Conservation (phyloP, 2,113 vertebrate species). For the Octodon degus region DNA sequence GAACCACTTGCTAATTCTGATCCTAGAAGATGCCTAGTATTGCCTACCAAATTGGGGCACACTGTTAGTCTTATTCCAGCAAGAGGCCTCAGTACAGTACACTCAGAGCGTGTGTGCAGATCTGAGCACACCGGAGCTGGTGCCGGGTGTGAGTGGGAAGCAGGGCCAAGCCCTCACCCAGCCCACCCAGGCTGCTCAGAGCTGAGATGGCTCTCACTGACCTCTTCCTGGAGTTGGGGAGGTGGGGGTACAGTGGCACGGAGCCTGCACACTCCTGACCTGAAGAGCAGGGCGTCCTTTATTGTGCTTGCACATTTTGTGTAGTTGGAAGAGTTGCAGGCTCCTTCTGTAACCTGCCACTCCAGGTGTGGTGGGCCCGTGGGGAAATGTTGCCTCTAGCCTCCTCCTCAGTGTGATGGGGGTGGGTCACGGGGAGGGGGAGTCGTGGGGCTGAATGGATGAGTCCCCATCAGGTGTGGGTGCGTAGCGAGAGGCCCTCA, state of each 20-base stretch:
- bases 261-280: not conserved
- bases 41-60: not conserved
- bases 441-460: not conserved
- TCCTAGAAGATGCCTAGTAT: not conserved
- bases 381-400: not conserved
- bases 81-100: not conserved
- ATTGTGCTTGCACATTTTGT: not conserved
- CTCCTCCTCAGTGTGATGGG: slow-evolving; percentile 13
- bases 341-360: not conserved
- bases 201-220: not conserved
- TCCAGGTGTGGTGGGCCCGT: not conserved
- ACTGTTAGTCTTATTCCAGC: slow-evolving; percentile 18
- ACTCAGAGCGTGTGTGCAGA: not conserved
- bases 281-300: not conserved
- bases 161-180: not conserved
- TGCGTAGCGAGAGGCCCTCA: not conserved
- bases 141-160: not conserved
- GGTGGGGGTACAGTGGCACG: not conserved
- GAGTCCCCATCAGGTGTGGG: not conserved
- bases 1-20: slow-evolving; percentile 18
- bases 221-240: not conserved
- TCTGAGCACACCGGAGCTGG: not conserved
- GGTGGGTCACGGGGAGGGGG: not conserved
- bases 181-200: not conserved
- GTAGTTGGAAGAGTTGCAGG: slow-evolving; percentile 24